These are phyloP conservation scores for Ophthalmotilapia sp. DNA, from an alignment of 2,113 vertebrate species.

Conservation along the genomic window DNA sequence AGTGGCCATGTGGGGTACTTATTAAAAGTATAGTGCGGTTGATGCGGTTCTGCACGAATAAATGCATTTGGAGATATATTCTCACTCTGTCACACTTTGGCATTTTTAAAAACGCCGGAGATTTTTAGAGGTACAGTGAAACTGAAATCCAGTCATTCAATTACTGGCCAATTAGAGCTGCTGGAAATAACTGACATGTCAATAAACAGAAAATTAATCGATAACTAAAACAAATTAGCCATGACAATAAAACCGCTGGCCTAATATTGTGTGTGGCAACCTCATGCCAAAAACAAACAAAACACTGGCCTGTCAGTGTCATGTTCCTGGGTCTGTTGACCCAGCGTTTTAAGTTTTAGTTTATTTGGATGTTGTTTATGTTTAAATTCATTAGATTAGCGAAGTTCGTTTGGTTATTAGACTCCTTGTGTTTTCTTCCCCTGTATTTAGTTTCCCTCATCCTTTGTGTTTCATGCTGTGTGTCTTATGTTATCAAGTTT, in stretches of 20 bases:
- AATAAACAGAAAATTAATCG: not conserved
- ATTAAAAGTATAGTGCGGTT: slow-evolving; percentile 12
- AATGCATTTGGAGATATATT: not conserved
- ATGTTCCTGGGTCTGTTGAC: not conserved
- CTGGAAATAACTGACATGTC: not conserved
- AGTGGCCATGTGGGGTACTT: not conserved
- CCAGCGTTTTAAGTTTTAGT: not conserved
- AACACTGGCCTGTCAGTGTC: not conserved
- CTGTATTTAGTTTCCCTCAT: too few species aligned
- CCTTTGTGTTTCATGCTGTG: too few species aligned
- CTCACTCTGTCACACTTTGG: not conserved
- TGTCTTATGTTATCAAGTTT: too few species aligned
- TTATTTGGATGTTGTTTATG: too few species aligned
- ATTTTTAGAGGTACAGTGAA: not conserved
- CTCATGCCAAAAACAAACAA: not conserved
- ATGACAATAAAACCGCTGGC: not conserved
- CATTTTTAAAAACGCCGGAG: not conserved
- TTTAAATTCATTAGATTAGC: too few species aligned
- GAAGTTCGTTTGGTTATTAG: too few species aligned
- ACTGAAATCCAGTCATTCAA: not conserved
- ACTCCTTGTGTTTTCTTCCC: too few species aligned
- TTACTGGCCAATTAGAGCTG: not conserved
- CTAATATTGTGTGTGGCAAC: not conserved
- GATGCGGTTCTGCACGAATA: not conserved
- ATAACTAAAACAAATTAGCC: not conserved